These are phyloP conservation scores for Lagopus leucura DNA, from an alignment of 2,113 vertebrate genomes.

Conservation along the genomic window DNA sequence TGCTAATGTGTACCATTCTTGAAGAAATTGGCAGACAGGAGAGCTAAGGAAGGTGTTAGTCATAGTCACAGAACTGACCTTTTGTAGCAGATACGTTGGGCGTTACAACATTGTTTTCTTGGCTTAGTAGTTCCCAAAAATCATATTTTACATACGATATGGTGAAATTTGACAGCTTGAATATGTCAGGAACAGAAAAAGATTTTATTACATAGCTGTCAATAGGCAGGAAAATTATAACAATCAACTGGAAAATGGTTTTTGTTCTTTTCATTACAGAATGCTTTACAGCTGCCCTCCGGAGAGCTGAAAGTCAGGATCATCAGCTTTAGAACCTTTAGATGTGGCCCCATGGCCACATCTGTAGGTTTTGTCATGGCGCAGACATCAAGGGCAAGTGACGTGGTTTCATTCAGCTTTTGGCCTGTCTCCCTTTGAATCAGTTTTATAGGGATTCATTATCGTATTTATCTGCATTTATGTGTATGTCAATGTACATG, in stretches of 20 bases:
- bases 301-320: not conserved
- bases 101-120: not conserved
- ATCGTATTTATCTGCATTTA: not conserved
- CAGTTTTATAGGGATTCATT: not conserved
- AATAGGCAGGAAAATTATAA: not conserved
- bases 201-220: not conserved
- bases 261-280: not conserved
- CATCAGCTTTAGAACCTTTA: not conserved
- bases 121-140: not conserved
- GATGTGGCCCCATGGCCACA: too few species aligned
- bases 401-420: not conserved
- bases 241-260: not conserved
- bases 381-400: accelerated
- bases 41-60: not conserved
- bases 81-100: not conserved
- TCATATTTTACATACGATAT: not conserved
- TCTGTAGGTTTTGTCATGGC: accelerated
- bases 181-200: not conserved
- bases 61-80: not conserved
- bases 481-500: not conserved
- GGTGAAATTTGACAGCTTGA: not conserved
- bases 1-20: not conserved
- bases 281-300: not conserved
- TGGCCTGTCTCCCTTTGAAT: not conserved
- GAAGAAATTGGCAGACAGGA: not conserved